Base-by-base conservation (phyloP, 2,797 vertebrate genomes). In the Eulemur mongoz region DNA sequence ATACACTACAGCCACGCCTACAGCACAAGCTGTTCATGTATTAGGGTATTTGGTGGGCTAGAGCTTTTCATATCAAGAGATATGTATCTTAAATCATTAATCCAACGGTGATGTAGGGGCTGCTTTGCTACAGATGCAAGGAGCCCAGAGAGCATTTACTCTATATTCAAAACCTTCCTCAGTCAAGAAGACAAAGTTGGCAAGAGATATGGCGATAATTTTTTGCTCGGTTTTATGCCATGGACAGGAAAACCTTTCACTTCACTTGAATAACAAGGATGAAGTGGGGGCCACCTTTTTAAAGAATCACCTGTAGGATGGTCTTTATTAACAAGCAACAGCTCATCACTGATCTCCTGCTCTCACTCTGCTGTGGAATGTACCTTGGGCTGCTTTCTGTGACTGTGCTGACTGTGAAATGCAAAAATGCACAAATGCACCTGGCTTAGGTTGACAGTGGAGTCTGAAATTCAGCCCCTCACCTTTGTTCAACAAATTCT, bases 201-300 rank as follows among this genome's bases (percentile, higher is more conserved):
- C 20, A 59, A 59, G 45, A 80, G 43, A 79, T 30, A 43, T 3
- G 5, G 27, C 50, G 72, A 69, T 89, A 45, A 57, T 75, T 63
- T 80, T 70, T 43, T 9, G 38, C 32, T 50, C 65, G 45, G 38
- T 52, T 87, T 96, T 81, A 63, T 84, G 80, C 86, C 40, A 61
- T 1, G 5, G 18, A 75, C 86, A 80, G 91, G 67, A 88, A 59
- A 40, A 96, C 0, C 35, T 96, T 76, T 72, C 1, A n/a, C 40
- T 95, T 97, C 25, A 85, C 61, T 40, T 73, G 32, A 38, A 93
- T 35, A 89, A 93, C 32, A 89, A 72, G 69, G 92, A 80, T 43
- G 35, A 97, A 45, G 50, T 6, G 95, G 81, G 52, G 89, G 5
- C 43, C 79, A 91, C 50, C 32, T 45, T 93, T 93, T 72, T 7